Conservation (phyloP, 2,797 vertebrate species). For the Erithacus rubecula region DNA sequence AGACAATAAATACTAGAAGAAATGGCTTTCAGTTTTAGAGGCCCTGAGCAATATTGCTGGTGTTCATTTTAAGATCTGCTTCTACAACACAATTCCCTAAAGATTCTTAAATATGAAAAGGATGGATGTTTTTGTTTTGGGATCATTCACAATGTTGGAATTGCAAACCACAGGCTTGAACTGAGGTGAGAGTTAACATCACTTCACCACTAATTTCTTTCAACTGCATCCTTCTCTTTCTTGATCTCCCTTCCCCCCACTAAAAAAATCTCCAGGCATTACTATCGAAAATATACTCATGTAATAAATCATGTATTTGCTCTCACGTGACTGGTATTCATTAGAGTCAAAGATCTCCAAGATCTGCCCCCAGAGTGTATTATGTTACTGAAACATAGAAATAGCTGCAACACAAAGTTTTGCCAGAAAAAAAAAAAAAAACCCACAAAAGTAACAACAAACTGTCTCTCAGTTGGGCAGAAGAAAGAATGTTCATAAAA, state of each 20-base stretch:
- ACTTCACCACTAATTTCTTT: conserved; percentile 25
- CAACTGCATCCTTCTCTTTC: conserved; percentile 11
- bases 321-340: conserved; percentile 54
- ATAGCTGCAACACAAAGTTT: conserved; percentile 59
- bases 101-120: conserved; percentile 24
- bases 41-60: conserved; percentile 34
- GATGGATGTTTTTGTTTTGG: conserved; percentile 38
- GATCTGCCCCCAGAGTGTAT: conserved; percentile 62
- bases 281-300: conserved; percentile 42
- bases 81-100: conserved; percentile 9
- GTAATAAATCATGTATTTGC: conserved; percentile 68
- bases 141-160: conserved; percentile 7
- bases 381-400: conserved; percentile 68
- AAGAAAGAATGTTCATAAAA: conserved; percentile 69
- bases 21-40: conserved; percentile 46
- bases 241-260: background rate
- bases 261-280: conserved; percentile 20
- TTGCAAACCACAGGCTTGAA: conserved; percentile 23
- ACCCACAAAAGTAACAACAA: conserved; percentile 54
- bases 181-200: conserved; percentile 29
- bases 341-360: conserved; percentile 50
- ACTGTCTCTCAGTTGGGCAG: conserved; percentile 63
- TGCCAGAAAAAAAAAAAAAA: conserved; percentile 55
- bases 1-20: conserved; percentile 58
- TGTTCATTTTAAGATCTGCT: conserved; percentile 43